Evolutionary conservation across 2,888 invertebrate genomes (phyloP).

Genomic region (Plagodis pulveraria): DNA sequence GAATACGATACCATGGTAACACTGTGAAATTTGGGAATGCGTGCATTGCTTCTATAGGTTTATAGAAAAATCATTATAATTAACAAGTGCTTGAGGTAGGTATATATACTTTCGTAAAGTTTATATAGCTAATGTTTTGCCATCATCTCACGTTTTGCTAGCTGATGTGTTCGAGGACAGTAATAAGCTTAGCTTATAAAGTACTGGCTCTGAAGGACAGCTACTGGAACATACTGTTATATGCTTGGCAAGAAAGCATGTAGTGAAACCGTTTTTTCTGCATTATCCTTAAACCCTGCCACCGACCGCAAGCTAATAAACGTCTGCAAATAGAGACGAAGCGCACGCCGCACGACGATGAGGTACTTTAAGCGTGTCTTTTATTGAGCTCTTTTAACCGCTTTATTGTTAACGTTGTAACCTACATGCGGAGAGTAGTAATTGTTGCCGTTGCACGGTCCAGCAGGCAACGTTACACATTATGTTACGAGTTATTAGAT

Average conservation of each 20-base stretch:
- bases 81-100: no score
- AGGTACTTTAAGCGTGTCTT: conserved; percentile 25
- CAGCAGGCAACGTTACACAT: conserved; percentile 58
- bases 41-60: no score
- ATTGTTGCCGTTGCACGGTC: conserved; percentile 50
- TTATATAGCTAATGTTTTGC: no score
- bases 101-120: no score
- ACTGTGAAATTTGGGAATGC: no score
- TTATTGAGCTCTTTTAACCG: conserved; percentile 34
- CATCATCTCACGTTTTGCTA: no score
- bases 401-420: conserved; percentile 59
- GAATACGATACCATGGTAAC: not conserved
- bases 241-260: not conserved
- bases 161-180: no score
- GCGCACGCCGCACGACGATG: conserved; percentile 26
- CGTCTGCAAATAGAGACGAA: conserved; percentile 34
- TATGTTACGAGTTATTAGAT: conserved; percentile 60
- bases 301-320: conserved; percentile 19
- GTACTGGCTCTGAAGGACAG: no score
- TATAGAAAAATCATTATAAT: no score
- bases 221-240: no score
- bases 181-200: no score
- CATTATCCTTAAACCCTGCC: conserved; percentile 17
- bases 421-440: conserved; percentile 57
- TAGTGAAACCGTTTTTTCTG: not conserved